Evolutionary conservation across 1,140 invertebrate species (phyloP).

Genomic region (Antheraea mylitta): DNA sequence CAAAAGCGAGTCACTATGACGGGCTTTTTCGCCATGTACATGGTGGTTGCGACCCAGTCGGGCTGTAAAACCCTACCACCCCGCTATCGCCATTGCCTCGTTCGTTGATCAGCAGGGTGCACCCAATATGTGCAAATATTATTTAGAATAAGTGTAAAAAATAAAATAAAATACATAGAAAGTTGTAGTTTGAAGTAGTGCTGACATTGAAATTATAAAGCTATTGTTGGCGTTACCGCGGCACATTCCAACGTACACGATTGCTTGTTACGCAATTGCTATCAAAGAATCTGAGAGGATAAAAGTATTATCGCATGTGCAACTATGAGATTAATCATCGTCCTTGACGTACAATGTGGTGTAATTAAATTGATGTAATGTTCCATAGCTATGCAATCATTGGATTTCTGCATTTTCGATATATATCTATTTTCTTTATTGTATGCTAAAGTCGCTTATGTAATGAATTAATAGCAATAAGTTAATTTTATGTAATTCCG

Average conservation of each 20-base stretch:
- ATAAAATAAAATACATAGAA: not conserved
- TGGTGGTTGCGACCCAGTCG: too few relatives aligned
- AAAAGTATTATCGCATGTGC: conserved; percentile 12
- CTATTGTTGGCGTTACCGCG: not conserved
- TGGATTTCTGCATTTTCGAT: not conserved
- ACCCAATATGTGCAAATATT: too few relatives aligned
- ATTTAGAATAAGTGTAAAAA: not conserved
- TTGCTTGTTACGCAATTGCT: not conserved
- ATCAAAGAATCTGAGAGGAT: conserved; percentile 10
- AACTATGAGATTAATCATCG: conserved; percentile 5
- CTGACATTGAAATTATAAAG: not conserved
- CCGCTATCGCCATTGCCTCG: too few relatives aligned
- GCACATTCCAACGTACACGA: not conserved
- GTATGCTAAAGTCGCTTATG: too few relatives aligned
- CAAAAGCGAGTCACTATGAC: too few relatives aligned
- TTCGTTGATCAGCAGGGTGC: too few relatives aligned
- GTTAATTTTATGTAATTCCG: too few relatives aligned
- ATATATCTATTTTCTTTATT: not conserved
- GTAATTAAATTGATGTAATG: conserved; percentile 10
- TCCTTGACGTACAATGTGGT: conserved; percentile 13
- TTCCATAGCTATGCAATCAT: not conserved
- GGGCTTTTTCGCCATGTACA: too few relatives aligned
- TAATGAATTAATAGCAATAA: too few relatives aligned
- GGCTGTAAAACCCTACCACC: too few relatives aligned
- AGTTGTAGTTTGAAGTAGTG: not conserved